These are phyloP conservation scores for Sebastes umbrosus DNA, from an alignment of 2,797 vertebrate genomes.

Conservation along the genomic window DNA sequence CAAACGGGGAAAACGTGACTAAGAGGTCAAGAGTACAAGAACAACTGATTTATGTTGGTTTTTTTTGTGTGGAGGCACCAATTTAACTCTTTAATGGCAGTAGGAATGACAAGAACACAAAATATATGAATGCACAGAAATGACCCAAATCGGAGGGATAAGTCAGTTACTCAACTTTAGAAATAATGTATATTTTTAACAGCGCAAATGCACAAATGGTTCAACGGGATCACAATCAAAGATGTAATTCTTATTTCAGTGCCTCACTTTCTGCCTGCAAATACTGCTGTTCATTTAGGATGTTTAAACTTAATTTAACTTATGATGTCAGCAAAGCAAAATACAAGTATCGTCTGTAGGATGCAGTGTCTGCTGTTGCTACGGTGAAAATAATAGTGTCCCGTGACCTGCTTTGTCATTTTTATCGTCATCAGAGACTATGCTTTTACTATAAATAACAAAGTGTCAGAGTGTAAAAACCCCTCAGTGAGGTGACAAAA, in stretches of 20 bases:
- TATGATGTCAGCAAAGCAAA: neutral
- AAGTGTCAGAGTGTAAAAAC: neutral
- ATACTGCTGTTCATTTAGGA: neutral
- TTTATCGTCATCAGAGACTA: neutral
- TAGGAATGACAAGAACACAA: neutral
- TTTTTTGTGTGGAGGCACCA: neutral
- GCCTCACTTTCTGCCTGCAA: neutral
- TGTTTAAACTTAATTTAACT: neutral
- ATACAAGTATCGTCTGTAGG: neutral
- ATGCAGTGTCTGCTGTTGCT: neutral
- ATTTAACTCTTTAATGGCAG: neutral
- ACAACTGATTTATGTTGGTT: neutral
- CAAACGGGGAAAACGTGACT: neutral
- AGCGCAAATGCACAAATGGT: neutral
- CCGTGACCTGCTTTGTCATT: neutral
- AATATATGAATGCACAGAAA: neutral
- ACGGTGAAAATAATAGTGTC: neutral
- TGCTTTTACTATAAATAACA: neutral
- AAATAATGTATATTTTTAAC: neutral
- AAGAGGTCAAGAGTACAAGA: neutral
- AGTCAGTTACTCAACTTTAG: neutral
- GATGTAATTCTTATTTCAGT: neutral
- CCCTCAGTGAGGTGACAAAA: neutral
- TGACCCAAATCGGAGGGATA: neutral
- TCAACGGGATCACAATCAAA: neutral